A percentile compares a stretch with the other conserved stretches of the same genome.
Evolutionary conservation across 92 coral and sea anemone genomes (phyloP).

Genomic region (Pocillopora grandis): DNA sequence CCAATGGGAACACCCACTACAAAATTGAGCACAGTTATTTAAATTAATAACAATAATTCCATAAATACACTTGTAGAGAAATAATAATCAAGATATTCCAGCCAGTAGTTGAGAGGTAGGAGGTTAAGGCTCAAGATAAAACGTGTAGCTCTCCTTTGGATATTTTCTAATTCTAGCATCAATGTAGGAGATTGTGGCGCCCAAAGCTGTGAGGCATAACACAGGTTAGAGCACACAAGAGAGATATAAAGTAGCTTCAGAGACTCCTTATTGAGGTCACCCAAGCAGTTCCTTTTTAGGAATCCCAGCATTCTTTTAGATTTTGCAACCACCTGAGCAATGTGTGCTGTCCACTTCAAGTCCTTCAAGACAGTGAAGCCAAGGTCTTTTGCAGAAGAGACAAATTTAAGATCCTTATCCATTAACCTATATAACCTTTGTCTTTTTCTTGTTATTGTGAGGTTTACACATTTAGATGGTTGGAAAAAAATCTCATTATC

Average conservation of each 20-base stretch:
- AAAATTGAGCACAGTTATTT: background rate
- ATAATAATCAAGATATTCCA: slow-evolving; percentile 32
- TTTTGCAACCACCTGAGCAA: too few species aligned
- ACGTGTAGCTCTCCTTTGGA: too few species aligned
- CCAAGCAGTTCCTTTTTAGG: too few species aligned
- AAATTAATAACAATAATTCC: slow-evolving; percentile 12
- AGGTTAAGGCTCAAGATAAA: slow-evolving; percentile 5
- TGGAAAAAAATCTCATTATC: slow-evolving; percentile 14
- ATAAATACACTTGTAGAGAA: slow-evolving; percentile 28
- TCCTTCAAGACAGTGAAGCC: too few species aligned
- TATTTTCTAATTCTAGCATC: slow-evolving; percentile 16
- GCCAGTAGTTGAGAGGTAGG: slow-evolving; percentile 25
- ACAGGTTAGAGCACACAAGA: slow-evolving; percentile 12
- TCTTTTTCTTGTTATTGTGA: slow-evolving; percentile 20
- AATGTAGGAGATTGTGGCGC: slow-evolving; percentile 29
- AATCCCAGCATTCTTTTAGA: slow-evolving; percentile 18
- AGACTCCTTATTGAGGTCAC: background rate
- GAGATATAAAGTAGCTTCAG: slow-evolving; percentile 10
- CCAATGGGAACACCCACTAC: too few species aligned
- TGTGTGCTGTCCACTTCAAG: too few species aligned
- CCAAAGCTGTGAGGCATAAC: slow-evolving; percentile 29
- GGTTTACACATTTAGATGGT: slow-evolving; percentile 16
- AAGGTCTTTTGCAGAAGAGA: background rate
- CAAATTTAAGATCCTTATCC: background rate
- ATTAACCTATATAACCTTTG: slow-evolving; percentile 8